A percentile compares a stretch with the other conserved stretches of the same genome.
These are phyloP conservation scores for Megaleporinus macrocephalus DNA, from an alignment of 2,113 vertebrate genomes.

Conservation along the genomic window DNA sequence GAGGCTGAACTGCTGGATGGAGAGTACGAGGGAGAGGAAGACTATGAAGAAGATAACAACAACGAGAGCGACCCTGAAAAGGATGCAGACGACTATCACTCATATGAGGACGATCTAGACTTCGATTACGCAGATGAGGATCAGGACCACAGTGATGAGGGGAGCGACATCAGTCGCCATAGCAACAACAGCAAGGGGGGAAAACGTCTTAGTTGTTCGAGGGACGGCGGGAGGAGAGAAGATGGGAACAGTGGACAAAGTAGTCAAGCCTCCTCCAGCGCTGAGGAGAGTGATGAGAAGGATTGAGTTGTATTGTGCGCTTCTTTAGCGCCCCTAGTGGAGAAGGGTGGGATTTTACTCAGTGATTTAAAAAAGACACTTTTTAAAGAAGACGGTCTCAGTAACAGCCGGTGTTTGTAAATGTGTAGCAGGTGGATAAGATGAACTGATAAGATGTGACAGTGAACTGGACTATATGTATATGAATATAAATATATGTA, in stretches of 20 bases:
- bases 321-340: conserved; percentile 26
- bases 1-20: conserved; percentile 29
- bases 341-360: background rate
- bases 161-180: conserved; percentile 46
- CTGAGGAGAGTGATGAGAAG: conserved; percentile 14
- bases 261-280: background rate
- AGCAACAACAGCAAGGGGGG: conserved; percentile 30
- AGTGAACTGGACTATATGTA: background rate
- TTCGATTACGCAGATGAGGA: conserved; percentile 22
- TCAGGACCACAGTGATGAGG: conserved; percentile 15
- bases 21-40: background rate
- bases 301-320: background rate
- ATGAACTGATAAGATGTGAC: too few relatives aligned
- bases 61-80: conserved; percentile 48
- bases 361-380: background rate
- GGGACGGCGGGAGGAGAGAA: conserved; percentile 11
- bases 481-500: background rate
- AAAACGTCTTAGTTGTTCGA: conserved; percentile 1
- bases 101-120: conserved; percentile 55
- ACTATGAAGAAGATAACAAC: conserved; percentile 38
- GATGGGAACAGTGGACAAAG: background rate
- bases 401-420: background rate
- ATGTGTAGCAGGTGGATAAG: too few relatives aligned
- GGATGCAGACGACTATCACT: conserved; percentile 56
- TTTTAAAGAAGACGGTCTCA: background rate